A percentile compares a stretch with the other conserved stretches of the same genome.
Evolutionary conservation across 2,113 vertebrate genomes (phyloP).

Genomic region (Jacana jacana): DNA sequence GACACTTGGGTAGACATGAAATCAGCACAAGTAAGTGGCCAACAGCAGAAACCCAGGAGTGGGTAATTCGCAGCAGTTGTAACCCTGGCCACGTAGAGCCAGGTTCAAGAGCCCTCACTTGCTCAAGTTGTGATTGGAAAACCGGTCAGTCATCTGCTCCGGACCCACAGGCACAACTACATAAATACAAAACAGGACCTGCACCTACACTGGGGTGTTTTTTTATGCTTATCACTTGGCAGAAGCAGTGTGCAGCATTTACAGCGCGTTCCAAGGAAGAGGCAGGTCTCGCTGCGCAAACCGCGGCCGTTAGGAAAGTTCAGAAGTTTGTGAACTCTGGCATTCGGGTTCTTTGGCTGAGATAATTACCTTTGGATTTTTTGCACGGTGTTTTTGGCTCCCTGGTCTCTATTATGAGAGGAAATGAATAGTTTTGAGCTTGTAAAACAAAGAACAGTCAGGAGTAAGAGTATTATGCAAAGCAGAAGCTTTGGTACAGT

Average conservation of each 20-base stretch:
- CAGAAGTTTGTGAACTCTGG: slow-evolving; percentile 47
- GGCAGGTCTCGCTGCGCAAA: neutral
- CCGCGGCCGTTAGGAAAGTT: neutral
- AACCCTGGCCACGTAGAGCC: neutral
- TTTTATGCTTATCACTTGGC: neutral
- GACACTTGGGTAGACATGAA: neutral
- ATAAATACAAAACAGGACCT: neutral
- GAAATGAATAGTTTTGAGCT: slow-evolving; percentile 63
- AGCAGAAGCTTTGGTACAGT: slow-evolving; percentile 66
- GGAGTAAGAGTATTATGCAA: slow-evolving; percentile 75
- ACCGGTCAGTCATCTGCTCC: neutral
- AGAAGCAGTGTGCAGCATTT: neutral
- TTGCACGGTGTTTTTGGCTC: slow-evolving; percentile 55
- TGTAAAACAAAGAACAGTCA: slow-evolving; percentile 66
- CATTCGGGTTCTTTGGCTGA: slow-evolving; percentile 51
- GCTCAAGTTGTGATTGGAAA: neutral
- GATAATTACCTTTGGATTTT: slow-evolving; percentile 70
- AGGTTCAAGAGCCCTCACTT: neutral
- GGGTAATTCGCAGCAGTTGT: neutral
- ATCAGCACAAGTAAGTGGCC: neutral
- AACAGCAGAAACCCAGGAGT: neutral
- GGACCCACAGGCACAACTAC: neutral
- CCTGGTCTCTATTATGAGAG: slow-evolving; percentile 47
- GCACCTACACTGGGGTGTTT: neutral
- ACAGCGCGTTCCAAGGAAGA: neutral